These are phyloP conservation scores for Poeciliopsis infans DNA, from an alignment of 2,797 vertebrate species.

Conservation along the genomic window DNA sequence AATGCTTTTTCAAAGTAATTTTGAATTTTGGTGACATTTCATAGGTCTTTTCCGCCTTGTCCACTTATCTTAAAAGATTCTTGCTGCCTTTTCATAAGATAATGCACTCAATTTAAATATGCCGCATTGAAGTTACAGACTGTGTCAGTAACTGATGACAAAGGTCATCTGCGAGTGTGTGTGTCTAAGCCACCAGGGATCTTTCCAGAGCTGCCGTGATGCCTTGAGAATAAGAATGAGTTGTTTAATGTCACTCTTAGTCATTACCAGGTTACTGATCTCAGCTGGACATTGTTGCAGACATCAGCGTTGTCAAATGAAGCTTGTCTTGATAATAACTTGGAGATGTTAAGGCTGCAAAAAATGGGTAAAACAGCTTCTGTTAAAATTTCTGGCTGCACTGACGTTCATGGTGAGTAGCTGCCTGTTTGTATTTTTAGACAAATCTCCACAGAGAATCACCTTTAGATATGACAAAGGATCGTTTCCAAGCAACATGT, in stretches of 20 bases:
- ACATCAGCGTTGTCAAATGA: not conserved
- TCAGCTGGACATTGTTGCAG: constrained; percentile 1
- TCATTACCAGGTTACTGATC: not conserved
- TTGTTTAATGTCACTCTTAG: constrained; percentile 2
- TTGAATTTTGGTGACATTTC: not conserved
- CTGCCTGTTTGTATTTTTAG: not conserved
- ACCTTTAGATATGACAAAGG: not conserved
- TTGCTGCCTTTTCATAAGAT: not conserved
- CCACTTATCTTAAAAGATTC: not conserved
- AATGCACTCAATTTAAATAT: not conserved
- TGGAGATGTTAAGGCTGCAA: not conserved
- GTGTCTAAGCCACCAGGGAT: not conserved
- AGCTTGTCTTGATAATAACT: not conserved
- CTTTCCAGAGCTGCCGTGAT: constrained; percentile 2
- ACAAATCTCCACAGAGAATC: not conserved
- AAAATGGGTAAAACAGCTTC: not conserved
- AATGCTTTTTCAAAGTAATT: not conserved
- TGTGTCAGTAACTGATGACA: constrained; percentile 1
- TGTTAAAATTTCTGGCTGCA: not conserved
- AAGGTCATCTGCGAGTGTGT: not conserved
- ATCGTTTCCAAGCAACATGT: constrained; percentile 10
- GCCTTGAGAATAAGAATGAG: constrained; percentile 7
- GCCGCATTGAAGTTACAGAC: not conserved
- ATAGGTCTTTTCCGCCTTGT: not conserved
- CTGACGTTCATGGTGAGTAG: not conserved